phyloP scores from a whole-genome alignment of 2,113 vertebrate species.

The Vidua macroura region DNA sequence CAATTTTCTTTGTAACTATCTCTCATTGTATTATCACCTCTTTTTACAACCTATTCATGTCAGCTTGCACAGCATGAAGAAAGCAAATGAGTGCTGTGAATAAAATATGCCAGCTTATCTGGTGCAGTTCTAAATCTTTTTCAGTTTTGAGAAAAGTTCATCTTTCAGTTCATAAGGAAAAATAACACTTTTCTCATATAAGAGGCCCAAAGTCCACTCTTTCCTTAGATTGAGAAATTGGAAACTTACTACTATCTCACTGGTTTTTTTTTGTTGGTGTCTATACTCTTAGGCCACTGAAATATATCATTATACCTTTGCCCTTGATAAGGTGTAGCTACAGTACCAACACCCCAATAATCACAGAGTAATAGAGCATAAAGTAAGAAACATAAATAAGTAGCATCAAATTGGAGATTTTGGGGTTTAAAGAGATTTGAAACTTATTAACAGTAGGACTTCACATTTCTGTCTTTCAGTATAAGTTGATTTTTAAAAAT shows the following conservation, averaged over 20 bases:
- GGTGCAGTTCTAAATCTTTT: not conserved
- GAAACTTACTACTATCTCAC: not conserved
- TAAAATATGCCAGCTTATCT: not conserved
- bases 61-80: slow-evolving; percentile 1
- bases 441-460: not conserved
- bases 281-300: not conserved
- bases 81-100: slow-evolving; percentile 3
- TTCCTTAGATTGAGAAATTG: not conserved
- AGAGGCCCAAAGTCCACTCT: not conserved
- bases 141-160: not conserved
- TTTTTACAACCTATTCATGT: not conserved
- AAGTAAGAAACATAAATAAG: not conserved
- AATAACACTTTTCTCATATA: not conserved
- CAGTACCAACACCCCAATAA: not conserved
- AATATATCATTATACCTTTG: not conserved
- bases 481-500: not conserved
- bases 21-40: not conserved
- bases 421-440: not conserved
- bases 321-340: not conserved
- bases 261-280: not conserved
- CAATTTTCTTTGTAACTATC: not conserved
- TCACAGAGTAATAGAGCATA: not conserved
- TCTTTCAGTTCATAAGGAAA: not conserved
- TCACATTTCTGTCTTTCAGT: not conserved
- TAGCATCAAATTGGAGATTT: not conserved